Conservation (phyloP, 2,797 vertebrate genomes). For the Acanthiza pusilla region DNA sequence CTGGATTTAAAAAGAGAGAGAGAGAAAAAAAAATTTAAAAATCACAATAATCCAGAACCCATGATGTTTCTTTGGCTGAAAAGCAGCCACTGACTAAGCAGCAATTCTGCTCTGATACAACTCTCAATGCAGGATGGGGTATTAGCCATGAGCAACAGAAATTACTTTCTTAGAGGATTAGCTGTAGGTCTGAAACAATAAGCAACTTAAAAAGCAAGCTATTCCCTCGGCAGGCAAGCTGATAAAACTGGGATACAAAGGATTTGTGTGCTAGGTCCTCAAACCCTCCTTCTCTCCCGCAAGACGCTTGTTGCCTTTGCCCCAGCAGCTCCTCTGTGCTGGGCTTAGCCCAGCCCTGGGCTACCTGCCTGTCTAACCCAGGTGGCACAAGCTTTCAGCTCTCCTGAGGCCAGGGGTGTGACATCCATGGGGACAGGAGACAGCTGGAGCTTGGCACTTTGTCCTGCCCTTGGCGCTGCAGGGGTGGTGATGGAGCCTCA, state of each 20-base stretch:
- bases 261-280: not conserved
- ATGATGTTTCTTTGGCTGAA: slow-evolving; percentile 19
- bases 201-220: slow-evolving; percentile 22
- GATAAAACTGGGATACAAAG: not conserved
- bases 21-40: not conserved
- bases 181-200: slow-evolving; percentile 24
- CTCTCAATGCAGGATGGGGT: not conserved
- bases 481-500: not conserved
- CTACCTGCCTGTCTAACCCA: not conserved
- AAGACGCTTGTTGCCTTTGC: not conserved
- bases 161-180: slow-evolving; percentile 44
- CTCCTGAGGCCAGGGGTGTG: not conserved
- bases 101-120: not conserved
- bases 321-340: not conserved
- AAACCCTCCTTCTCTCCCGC: not conserved
- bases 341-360: not conserved
- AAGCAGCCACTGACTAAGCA: slow-evolving; percentile 33
- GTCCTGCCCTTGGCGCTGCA: not conserved
- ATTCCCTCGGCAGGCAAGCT: not conserved
- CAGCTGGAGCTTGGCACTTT: not conserved
- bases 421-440: not conserved
- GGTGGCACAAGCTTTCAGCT: accelerated
- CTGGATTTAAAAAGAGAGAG: not conserved
- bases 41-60: slow-evolving; percentile 7
- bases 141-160: slow-evolving; percentile 26